Base-by-base conservation (phyloP, 2,888 invertebrate genomes). In the Scaptomyza caliginosa region DNA sequence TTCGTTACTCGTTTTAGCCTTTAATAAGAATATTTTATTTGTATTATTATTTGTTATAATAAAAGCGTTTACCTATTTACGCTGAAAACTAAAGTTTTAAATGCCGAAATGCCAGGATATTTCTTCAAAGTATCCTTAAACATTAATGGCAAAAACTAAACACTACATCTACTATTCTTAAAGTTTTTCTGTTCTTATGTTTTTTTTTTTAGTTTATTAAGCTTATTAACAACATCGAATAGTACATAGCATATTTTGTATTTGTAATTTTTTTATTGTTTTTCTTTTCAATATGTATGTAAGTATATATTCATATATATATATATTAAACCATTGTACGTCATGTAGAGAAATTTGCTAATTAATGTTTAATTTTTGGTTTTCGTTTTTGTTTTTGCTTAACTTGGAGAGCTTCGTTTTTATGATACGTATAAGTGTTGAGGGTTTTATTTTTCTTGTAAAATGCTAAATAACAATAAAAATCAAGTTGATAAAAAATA, bases 1-100 rank as follows among this genome's bases (percentile, higher is more conserved):
- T 89, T 89, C 82, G 89, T 89, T 90, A 84, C 84, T 79, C 73
- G 72, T 56, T 74, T 85, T 88, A 89, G 88, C 83, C 80, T 88
- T 74, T 72, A 66, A 66, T 82, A 79, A 62, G 64, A 73, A 63
- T 71, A 58, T 67, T 62, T 21, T 23, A n/a, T 49, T 48, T 43
- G 30, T 30, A 21, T 48, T 45, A 48, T 48, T 48, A 48, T 72
- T 64, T 26, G 28, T 67, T 45, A 69, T 75, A 64, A 81, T 83
- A 72, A 88, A 84, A 89, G 89, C 88, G 86, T 76, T 86, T 67
- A 42, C 88, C 88, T 89, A 88, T 89, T 77, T 89, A 88, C 88
- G 83, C 89, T 70, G 17, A 50, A 69, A 82, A 88, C 84, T 80
- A 86, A 88, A 80, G 43, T 56, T 36, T 43, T 34, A 73, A 73